Evolutionary conservation across 2,888 invertebrate genomes (phyloP), one percentile per base, ranked within the genome.

Genomic region (Melanchra persicariae): DNA sequence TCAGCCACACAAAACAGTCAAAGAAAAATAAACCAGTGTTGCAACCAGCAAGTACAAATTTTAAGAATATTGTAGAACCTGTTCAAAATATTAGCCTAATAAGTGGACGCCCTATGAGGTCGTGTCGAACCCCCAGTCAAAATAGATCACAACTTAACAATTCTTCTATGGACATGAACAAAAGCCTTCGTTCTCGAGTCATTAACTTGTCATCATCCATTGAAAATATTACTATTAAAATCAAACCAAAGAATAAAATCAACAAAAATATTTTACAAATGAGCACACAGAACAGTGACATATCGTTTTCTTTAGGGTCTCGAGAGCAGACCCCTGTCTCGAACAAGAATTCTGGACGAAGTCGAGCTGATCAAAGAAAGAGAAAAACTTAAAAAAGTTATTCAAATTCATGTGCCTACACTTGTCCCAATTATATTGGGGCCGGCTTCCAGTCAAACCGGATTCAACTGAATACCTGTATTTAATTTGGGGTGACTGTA

Each of bases 301-400:
- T 87, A 17, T 85, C 87, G 10, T 87, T 87, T 73, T 79, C 85
- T 1, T 54, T 87, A 52, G 30, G 69, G 15, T 26, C 72, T 10
- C 63, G 62, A 34, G 73, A 76, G 67, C 70, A 72, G 12, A 77
- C 75, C 43, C 70, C 79, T 34, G 47, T 73, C 37, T 49, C 67
- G 7, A 72, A 77, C 52, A 82, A 65, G 57, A 65, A 40, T 26
- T 52, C 68, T n/a, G 45, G 62, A 30, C 52, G 45, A 54, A 77
- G 40, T 59, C 62, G 62, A 78, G 52, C 65, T 0, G 47, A 61
- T n/a, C 76, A 75, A 70, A 26, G 72, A 17, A 76, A 65, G 65
- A 76, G 70, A 79, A 63, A 71, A 73, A 52, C 26, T 40, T 77
- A 58, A 51, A 24, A 43, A 54, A 0, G 12, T n/a, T 22, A 15